Percentiles rank a stretch among this genome's conserved stretches.
phyloP scores from a whole-genome alignment of 2,797 vertebrate genomes.

The Anas flavirostris region DNA sequence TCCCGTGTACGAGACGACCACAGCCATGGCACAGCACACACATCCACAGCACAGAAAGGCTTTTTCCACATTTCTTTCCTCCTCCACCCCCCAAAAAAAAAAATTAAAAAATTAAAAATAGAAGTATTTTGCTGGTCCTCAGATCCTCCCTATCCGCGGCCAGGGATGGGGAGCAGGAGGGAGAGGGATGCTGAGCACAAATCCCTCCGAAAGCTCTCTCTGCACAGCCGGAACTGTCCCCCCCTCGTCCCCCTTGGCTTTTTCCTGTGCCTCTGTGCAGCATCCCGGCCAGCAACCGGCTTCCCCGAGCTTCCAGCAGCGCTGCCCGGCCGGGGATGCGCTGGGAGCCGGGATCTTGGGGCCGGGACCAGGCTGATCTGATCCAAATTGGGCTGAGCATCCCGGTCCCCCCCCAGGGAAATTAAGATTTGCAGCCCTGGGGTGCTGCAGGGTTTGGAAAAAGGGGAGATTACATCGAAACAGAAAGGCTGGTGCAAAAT shows the following conservation, averaged over 20 bases:
- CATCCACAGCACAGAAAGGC: too few relatives aligned
- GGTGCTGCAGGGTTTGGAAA: too few relatives aligned
- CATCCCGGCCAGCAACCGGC: background rate
- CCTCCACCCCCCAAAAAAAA: too few relatives aligned
- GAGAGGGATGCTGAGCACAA: background rate
- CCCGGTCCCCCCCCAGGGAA: background rate
- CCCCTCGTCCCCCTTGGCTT: background rate
- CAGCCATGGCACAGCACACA: background rate
- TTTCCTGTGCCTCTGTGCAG: background rate
- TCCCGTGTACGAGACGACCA: too few relatives aligned
- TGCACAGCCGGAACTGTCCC: background rate
- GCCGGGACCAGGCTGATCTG: background rate
- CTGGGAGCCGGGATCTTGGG: background rate
- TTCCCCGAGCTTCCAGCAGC: background rate
- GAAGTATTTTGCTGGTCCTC: background rate
- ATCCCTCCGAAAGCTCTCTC: background rate
- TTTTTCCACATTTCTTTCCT: too few relatives aligned
- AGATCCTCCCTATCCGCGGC: background rate
- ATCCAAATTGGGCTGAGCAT: background rate
- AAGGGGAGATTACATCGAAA: fast-evolving
- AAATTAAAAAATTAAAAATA: too few relatives aligned
- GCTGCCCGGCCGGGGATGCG: too few relatives aligned
- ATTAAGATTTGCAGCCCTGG: too few relatives aligned
- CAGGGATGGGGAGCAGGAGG: background rate
- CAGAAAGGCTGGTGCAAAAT: background rate